Base-by-base conservation (phyloP, 2,888 invertebrate genomes). In the Scrobipalpa atriplicella region DNA sequence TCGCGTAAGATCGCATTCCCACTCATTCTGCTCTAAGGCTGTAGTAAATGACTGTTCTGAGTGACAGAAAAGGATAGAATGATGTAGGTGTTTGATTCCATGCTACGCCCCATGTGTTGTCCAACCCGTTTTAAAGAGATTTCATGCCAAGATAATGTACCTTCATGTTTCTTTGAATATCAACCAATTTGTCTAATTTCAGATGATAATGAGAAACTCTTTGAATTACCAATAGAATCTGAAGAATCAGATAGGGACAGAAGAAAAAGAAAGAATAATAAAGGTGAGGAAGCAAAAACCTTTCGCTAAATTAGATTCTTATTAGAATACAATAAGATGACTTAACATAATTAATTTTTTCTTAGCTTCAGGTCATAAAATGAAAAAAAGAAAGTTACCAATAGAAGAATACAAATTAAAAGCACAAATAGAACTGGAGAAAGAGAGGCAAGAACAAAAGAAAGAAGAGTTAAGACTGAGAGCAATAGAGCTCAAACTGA, bases 401-500 rank as follows among this genome's bases (percentile, higher is more conserved):
- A 71, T 77, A 71, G 75, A 79, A 70, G 78, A 81, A 43, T 78
- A 73, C 66, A 79, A 78, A 75, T 67, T 74, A n/a, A 77, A 70
- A 69, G 73, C 75, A 51, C 76, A 73, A 69, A 65, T 82, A 69
- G 73, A 72, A 66, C 69, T 82, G 68, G 78, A 83, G 68, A 79
- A 77, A 71, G 78, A 81, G 66, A 76, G 69, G 75, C 72, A 77
- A 19, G 75, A 77, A 39, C 83, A 83, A 65, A 83, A 75, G 66
- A 75, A 67, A 67, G 83, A 83, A 67, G 83, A 83, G 64, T 68
- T 83, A 70, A 75, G 83, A 70, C 70, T 83, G 54, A 75, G 74
- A 72, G 83, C 83, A n/a, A 65, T 83, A 39, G 83, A 83, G 64
- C 67, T 83, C 56, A 83, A 83, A 41, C 67, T 83, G 1, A 83